phyloP scores from a whole-genome alignment of 2,113 vertebrate genomes.

The Corydoras maculifer region DNA sequence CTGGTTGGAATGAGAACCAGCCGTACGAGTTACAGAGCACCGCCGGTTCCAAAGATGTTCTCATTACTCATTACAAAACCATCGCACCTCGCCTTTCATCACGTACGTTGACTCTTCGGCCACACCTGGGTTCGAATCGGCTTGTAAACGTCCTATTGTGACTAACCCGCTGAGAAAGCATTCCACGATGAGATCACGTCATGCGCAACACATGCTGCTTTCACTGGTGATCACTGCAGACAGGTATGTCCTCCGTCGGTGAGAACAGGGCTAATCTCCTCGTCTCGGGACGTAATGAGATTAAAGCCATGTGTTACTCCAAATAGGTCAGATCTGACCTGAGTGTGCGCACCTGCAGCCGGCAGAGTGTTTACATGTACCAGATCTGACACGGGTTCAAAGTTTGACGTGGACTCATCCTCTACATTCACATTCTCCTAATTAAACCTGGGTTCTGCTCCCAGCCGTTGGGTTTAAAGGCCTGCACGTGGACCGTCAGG shows the following conservation, averaged over 20 bases:
- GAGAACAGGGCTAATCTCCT: conserved; percentile 50
- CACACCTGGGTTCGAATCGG: not conserved
- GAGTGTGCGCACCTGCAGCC: conserved; percentile 32
- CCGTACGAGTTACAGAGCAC: not conserved
- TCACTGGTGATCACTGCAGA: conserved; percentile 8
- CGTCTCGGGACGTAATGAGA: conserved; percentile 58
- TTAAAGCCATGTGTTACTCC: conserved; percentile 59
- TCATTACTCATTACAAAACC: not conserved
- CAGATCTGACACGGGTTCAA: not conserved
- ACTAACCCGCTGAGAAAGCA: conserved; percentile 2
- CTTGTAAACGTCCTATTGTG: not conserved
- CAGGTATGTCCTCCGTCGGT: conserved; percentile 39
- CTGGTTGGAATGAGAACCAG: not conserved
- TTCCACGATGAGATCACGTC: not conserved
- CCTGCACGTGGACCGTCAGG: too few relatives aligned
- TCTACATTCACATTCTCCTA: not conserved
- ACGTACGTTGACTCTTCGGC: not conserved
- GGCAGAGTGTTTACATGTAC: conserved; percentile 3
- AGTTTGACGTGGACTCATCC: not conserved
- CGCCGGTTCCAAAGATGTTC: not conserved
- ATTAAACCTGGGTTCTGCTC: not conserved
- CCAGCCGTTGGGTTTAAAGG: too few relatives aligned
- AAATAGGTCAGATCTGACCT: conserved; percentile 17
- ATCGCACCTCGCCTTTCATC: conserved; percentile 6
- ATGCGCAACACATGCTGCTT: not conserved